Evolutionary conservation across 30 jellyfish, hydroid and myxozoan genomes (phyloP), one percentile per base, ranked within the genome.

Genomic region (Turritopsis rubra): DNA sequence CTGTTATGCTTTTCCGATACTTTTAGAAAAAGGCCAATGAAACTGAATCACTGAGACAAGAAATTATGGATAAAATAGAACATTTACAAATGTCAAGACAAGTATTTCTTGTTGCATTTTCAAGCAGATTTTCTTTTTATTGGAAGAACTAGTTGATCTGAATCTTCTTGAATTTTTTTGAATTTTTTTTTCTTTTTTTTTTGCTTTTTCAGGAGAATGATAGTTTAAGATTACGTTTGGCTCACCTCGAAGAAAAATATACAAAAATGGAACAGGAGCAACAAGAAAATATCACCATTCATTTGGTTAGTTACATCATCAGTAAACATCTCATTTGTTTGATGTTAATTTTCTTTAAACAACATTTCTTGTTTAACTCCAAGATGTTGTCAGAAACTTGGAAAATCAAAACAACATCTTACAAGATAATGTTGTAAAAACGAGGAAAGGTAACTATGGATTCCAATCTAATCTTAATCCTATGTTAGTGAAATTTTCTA

Each of bases 221-320:
- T 28, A 87, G 83, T 66, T 26, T 87, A 53, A 81, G 83, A 54
- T 31, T 87, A 28, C 81, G 68, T 19, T 73, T 87, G 21, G 95
- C 95, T 20, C 90, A 76, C 52, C 90, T 89, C 24, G 95, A 87
- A 54, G 90, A 87, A 86, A 81, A 82, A 30, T 86, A 77, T 41
- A 89, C 76, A 21, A 74, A 87, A 26, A 88, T 82, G 25, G 80
- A 89, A 19, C 79, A 87, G 30, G 79, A 77, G 81, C 95, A 87
- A 30, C 73, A 75, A 29, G 95, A 87, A 68, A 41, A 41, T 41
- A 13, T 41, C 60, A 41, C 60, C 60, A 41, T 3, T 3, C 60
- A 41, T 41, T 41, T 41, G 60, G 60, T 41, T 41, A 41, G 60
- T 41, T 5, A 13, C n/a, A n/a, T n/a, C n/a, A n/a, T n/a, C n/a